Evolutionary conservation across 1,140 invertebrate species (phyloP), one percentile per base, ranked within the genome.

Genomic region (Leucophenga varia): DNA sequence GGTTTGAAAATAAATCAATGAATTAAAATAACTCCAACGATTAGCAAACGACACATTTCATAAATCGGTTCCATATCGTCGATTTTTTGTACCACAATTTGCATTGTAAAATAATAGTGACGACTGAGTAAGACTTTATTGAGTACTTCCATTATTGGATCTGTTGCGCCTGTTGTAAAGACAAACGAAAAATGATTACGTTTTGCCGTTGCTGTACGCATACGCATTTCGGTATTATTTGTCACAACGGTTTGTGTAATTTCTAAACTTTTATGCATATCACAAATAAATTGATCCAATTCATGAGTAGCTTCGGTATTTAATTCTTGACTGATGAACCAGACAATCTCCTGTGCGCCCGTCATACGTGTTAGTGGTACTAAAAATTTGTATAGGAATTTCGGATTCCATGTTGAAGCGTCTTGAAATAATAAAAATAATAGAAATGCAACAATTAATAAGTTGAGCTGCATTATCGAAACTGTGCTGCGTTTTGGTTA

Each of bases 301-400:
- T 58, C 19, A 2, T 54, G 34, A 13, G 35, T 31, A 2, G 52
- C 39, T n/a, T 49, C 30, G 0, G 32, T 14, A 8, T 13, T 35
- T 3, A 57, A 22, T 6, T 55, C 16, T 3, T 48, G 54, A 35
- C 67, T 71, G 1, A 70, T 38, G 21, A 71, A 67, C 67, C 67
- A 70, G 2, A 59, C 57, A 7, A 70, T 22, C 10, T 70, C 67
- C 51, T 70, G 67, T n/a, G n/a, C n/a, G n/a, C n/a, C n/a, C n/a
- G n/a, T n/a, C n/a, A n/a, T n/a, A n/a, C n/a, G n/a, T n/a, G n/a
- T n/a, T n/a, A n/a, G n/a, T n/a, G n/a, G n/a, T n/a, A n/a, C n/a
- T n/a, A n/a, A n/a, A n/a, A n/a, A n/a, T n/a, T n/a, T n/a, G n/a
- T n/a, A n/a, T n/a, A n/a, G n/a, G n/a, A n/a, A n/a, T n/a, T n/a